Base-by-base conservation (phyloP, 2,797 vertebrate genomes). In the Loris lydekkerianus region DNA sequence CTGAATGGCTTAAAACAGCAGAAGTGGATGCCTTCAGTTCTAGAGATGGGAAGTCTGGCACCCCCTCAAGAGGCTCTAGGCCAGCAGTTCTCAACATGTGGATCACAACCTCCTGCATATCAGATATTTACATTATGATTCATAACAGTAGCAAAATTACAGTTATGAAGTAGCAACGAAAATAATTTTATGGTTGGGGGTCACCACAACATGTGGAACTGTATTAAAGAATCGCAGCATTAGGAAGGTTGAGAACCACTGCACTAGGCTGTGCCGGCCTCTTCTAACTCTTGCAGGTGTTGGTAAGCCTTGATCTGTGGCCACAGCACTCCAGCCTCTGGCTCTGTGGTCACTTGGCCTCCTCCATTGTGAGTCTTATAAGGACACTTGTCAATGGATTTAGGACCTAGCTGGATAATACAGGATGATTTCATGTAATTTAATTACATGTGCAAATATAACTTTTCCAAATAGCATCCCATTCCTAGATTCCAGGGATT, bases 21-120 rank as follows among this genome's bases (percentile, higher is more conserved):
- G 58, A 95, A 91, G 56, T 17, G 6, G 60, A 73, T 65, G 72
- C 53, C 92, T 56, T 40, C 63, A 34, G 65, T 9, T 75, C 70
- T 75, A 27, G 61, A 53, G 81, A 76, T 21, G 20, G 7, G 7
- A 61, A 77, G 77, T 94, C 53, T 60, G n/a, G 46, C 46, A 3
- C 53, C 53, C 40, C 27, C 23, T 60, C 21, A 10, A 14, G 23
- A 61, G 61, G 6, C 27, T 53, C 31, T 4, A 7, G 15, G 31
- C 49, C 49, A 53, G 49, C 49, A 13, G 13, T 53, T 53, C 49
- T 53, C 49, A 53, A 53, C 49, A 13, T 53, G 49, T 53, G 49
- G 13, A 13, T 53, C 49, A 3, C 14, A 1, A 53, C 14, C 49
- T 53, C 49, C 49, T 53, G 49, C 2, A 53, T 14, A 53, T 53